Evolutionary conservation across 2,113 vertebrate species (phyloP).

Genomic region (Ptilonorhynchus violaceus): DNA sequence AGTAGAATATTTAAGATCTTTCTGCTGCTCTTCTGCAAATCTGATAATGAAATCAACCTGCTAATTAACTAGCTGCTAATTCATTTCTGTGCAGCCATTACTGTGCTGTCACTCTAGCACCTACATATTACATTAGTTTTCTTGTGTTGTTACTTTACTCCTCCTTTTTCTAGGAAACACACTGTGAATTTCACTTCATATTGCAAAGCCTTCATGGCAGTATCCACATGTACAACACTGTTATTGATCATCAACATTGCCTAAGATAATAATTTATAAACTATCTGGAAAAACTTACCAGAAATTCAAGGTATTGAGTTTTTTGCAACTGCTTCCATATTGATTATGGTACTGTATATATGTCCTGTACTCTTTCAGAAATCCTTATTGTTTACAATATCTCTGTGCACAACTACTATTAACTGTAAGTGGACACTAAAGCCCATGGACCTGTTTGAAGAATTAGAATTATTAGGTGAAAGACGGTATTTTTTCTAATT

Average conservation of each 20-base stretch:
- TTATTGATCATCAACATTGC: not conserved
- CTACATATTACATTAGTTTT: not conserved
- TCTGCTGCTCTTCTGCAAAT: not conserved
- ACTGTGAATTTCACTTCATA: not conserved
- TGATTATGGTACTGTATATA: not conserved
- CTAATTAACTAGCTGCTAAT: slow-evolving; percentile 37
- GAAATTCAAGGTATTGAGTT: not conserved
- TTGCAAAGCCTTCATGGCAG: not conserved
- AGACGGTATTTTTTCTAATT: not conserved
- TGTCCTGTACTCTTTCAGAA: not conserved
- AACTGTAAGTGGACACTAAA: not conserved
- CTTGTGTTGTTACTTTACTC: not conserved
- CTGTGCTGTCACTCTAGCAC: not conserved
- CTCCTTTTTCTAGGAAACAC: slow-evolving; percentile 1
- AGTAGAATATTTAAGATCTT: not conserved
- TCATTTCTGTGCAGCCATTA: not conserved
- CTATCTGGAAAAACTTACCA: not conserved
- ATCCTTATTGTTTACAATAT: not conserved
- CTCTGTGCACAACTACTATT: not conserved
- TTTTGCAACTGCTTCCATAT: not conserved
- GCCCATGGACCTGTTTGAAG: not conserved
- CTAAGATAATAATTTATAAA: slow-evolving; percentile 10
- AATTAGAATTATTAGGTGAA: not conserved
- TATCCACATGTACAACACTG: not conserved
- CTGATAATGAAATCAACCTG: slow-evolving; percentile 7